Evolutionary conservation across 2,797 vertebrate genomes (phyloP), one percentile per base, ranked within the genome.

Genomic region (Anniella stebbinsi): DNA sequence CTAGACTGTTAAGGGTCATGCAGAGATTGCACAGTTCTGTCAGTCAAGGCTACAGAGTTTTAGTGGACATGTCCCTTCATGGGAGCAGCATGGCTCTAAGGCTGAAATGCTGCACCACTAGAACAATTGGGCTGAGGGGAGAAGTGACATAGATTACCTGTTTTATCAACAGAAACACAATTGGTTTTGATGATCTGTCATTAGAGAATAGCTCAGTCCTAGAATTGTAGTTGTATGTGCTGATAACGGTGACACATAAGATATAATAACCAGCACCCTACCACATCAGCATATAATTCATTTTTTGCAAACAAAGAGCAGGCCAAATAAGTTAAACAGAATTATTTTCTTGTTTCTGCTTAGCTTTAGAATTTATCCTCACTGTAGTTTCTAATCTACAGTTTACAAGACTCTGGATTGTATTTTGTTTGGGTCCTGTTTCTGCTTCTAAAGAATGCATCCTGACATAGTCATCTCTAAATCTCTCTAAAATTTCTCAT

Each of bases 221-320:
- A 66, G 38, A 5, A 84, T 51, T 72, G 2, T 67, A 9, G 4
- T 87, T 73, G 82, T 0, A 12, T 80, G 0, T 18, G 3, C 6
- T 54, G 57, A 9, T 45, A 92, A 66, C 70, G 91, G 69, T 73
- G 90, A 90, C 87, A n/a, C 3, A 60, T 70, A 82, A 30, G 11
- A 36, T 63, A 81, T 54, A 63, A 81, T 63, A 85, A 12, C 7
- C n/a, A 69, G 12, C 48, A 72, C 8, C 36, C 41, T 76, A 28
- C 36, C 51, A 80, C 77, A 54, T 80, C 48, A 48, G 30, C 48
- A 18, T 85, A 48, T 54, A 72, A 54, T 51, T 85, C 48, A 83
- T 0, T 2, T 38, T 86, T 86, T 78, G 45, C 33, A 4, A 12
- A 38, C 23, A 57, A 75, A 45, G 57, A 41, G 9, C 38, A 85